Evolutionary conservation across 2,888 invertebrate species (phyloP).

Genomic region (Teleiodes luculella): DNA sequence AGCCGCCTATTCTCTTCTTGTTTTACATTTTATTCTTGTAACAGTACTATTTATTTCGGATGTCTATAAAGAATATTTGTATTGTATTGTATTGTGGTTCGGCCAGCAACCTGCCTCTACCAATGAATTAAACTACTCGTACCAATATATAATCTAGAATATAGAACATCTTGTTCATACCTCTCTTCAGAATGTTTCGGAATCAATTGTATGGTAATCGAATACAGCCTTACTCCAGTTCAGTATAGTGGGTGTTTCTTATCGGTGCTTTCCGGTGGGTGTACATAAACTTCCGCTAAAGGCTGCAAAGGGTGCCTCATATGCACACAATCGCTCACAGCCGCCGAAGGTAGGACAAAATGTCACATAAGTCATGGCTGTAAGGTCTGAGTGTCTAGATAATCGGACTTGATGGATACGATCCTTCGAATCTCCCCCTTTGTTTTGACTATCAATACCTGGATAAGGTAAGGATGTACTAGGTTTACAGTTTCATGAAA

Average conservation of each 20-base stretch:
- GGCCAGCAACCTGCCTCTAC: no score
- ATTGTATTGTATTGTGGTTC: no score
- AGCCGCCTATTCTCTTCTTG: no score
- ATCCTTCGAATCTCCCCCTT: conserved; percentile 27
- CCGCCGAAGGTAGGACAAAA: conserved; percentile 32
- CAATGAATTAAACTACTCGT: no score
- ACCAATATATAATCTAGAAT: no score
- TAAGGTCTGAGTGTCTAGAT: conserved; percentile 28
- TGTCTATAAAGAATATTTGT: no score
- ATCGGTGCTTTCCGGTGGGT: conserved; percentile 54
- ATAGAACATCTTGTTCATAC: not conserved
- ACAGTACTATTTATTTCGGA: no score
- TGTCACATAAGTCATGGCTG: conserved; percentile 40
- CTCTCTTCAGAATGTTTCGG: not conserved
- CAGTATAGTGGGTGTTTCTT: conserved; percentile 48
- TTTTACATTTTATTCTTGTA: no score
- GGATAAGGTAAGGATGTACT: not conserved
- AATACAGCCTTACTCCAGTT: conserved; percentile 58
- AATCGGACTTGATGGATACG: conserved; percentile 31
- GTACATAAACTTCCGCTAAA: conserved; percentile 41
- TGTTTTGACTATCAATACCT: conserved; percentile 5
- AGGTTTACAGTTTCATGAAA: not conserved
- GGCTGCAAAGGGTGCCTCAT: conserved; percentile 47
- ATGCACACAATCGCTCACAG: conserved; percentile 54
- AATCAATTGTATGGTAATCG: conserved; percentile 50